Conservation (phyloP, 2,888 invertebrate genomes). For the Pandemis heparana region DNA sequence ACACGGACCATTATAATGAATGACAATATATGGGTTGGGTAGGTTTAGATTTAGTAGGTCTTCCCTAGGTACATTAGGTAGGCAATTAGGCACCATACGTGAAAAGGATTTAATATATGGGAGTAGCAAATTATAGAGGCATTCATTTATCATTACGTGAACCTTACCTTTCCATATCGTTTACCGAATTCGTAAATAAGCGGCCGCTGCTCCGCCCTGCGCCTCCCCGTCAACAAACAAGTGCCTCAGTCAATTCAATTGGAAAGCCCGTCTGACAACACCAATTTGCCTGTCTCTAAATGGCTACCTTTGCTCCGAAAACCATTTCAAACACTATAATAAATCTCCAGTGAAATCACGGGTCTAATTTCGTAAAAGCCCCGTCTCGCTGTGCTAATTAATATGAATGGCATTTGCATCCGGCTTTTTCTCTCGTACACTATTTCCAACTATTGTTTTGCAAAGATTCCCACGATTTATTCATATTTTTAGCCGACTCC, state of each 20-base stretch:
- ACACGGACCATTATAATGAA: too few species aligned
- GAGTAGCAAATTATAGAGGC: neutral
- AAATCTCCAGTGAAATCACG: conserved; percentile 85
- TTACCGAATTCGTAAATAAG: conserved; percentile 62
- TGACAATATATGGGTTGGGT: too few species aligned
- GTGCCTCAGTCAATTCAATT: conserved; percentile 79
- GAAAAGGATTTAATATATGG: neutral
- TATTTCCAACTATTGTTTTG: conserved; percentile 86
- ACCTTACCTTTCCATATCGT: conserved; percentile 50
- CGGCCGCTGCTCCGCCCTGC: conserved; percentile 57
- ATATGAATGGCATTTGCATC: conserved; percentile 86
- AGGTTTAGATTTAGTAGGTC: too few species aligned
- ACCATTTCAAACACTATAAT: conserved; percentile 84
- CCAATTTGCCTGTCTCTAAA: conserved; percentile 81
- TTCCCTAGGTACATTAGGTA: too few species aligned
- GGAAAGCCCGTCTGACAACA: conserved; percentile 78
- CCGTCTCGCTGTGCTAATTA: conserved; percentile 86
- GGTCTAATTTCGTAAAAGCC: conserved; percentile 85
- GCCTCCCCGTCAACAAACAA: conserved; percentile 67
- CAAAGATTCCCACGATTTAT: conserved; percentile 84
- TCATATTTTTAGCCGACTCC: conserved; percentile 80
- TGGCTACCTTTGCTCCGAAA: conserved; percentile 83
- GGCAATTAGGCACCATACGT: neutral
- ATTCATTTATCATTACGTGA: neutral
- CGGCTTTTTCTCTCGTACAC: conserved; percentile 84